These are phyloP conservation scores for Pitangus sulphuratus DNA, from an alignment of 2,797 vertebrate genomes.

Conservation along the genomic window DNA sequence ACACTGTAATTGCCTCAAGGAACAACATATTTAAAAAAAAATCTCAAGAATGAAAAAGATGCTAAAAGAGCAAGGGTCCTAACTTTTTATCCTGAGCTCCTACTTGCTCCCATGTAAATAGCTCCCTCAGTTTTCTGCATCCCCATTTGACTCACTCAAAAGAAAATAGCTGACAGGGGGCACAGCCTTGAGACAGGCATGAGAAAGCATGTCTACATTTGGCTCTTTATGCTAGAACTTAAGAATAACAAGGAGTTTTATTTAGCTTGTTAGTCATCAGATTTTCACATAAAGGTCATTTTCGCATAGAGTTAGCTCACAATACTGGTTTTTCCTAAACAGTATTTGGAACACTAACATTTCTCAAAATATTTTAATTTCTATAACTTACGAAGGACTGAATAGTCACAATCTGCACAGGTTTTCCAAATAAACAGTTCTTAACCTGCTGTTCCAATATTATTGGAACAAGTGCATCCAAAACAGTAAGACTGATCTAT, in stretches of 20 bases:
- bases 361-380: neutral
- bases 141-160: neutral
- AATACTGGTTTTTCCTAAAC: neutral
- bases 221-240: neutral
- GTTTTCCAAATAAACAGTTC: neutral
- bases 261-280: neutral
- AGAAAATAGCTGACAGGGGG: neutral
- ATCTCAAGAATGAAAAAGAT: neutral
- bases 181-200: neutral
- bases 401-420: neutral
- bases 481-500: neutral
- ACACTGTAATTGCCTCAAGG: neutral
- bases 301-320: neutral
- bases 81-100: neutral
- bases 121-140: neutral
- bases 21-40: neutral
- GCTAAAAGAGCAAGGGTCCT: neutral
- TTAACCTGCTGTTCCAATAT: neutral
- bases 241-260: neutral
- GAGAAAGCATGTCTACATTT: neutral
- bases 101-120: neutral
- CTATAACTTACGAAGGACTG: neutral
- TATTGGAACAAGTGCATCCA: neutral
- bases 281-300: slow-evolving; percentile 13
- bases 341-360: neutral